Evolutionary conservation across 2,888 invertebrate species (phyloP).

Genomic region (Himalopsyche tibetana): DNA sequence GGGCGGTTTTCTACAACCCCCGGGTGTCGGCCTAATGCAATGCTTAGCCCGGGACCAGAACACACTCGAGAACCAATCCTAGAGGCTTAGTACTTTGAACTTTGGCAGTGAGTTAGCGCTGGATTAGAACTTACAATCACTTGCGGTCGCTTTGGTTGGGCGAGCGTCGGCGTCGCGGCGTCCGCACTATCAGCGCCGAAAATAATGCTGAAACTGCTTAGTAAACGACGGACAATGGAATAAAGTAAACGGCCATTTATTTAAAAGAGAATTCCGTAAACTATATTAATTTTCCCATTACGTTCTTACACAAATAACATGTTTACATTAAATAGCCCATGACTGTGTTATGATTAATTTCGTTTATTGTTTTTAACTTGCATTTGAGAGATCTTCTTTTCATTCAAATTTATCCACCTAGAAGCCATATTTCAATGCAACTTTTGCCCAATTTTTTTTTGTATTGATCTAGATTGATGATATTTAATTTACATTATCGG

Average conservation of each 20-base stretch:
- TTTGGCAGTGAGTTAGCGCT: constrained; percentile 49
- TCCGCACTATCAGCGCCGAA: background rate
- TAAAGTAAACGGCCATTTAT: background rate
- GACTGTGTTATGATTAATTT: no score
- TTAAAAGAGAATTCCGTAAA: no score
- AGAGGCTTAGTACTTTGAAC: constrained; percentile 58
- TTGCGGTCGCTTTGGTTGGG: constrained; percentile 23
- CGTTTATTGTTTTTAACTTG: no score
- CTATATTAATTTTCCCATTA: no score
- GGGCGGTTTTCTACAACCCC: constrained; percentile 41
- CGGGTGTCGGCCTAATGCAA: constrained; percentile 32
- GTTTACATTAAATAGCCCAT: no score
- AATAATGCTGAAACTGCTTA: background rate
- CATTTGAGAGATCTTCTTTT: no score
- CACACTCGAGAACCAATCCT: constrained; percentile 50
- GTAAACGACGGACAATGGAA: background rate
- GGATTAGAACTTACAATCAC: constrained; percentile 47
- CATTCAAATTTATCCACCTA: no score
- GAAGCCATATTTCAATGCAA: no score
- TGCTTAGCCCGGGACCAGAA: constrained; percentile 50
- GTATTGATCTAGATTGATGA: no score
- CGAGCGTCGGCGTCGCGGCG: background rate
- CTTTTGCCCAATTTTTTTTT: no score
- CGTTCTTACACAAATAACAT: no score
- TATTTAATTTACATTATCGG: no score